These are phyloP conservation scores for Caenorhabditis plicata DNA, from an alignment of 2,888 invertebrate genomes.

Conservation along the genomic window DNA sequence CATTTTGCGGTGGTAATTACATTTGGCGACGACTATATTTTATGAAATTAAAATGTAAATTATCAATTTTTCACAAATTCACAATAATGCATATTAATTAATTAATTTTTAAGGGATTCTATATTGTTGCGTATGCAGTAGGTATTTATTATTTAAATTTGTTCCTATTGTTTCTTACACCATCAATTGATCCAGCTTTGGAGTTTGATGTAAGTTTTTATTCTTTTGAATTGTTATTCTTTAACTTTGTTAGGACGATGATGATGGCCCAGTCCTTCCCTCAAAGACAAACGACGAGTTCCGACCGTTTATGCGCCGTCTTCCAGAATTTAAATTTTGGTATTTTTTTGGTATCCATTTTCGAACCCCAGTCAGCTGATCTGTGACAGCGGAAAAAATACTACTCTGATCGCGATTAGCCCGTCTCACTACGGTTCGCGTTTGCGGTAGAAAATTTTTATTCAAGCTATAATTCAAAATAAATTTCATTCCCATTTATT, in stretches of 20 bases:
- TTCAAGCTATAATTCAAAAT: too few relatives aligned
- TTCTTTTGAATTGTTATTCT: neutral
- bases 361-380: too few relatives aligned
- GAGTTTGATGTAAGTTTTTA: conserved; percentile 72
- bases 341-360: conserved; percentile 7
- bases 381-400: too few relatives aligned
- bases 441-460: too few relatives aligned
- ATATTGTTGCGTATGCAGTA: conserved; percentile 96
- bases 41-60: too few relatives aligned
- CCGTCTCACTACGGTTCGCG: too few relatives aligned
- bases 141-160: conserved; percentile 98
- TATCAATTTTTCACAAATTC: too few relatives aligned
- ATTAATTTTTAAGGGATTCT: conserved; percentile 81
- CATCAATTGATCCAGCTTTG: conserved; percentile 96
- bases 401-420: too few relatives aligned
- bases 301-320: conserved; percentile 88
- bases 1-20: too few relatives aligned
- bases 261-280: conserved; percentile 81
- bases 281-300: conserved; percentile 95
- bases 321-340: conserved; percentile 96
- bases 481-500: too few relatives aligned
- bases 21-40: too few relatives aligned
- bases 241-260: conserved; percentile 47
- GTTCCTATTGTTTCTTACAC: conserved; percentile 98
- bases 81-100: too few relatives aligned